Evolutionary conservation across 2,888 invertebrate genomes (phyloP).

Genomic region (Rambutsinella grinnellia): DNA sequence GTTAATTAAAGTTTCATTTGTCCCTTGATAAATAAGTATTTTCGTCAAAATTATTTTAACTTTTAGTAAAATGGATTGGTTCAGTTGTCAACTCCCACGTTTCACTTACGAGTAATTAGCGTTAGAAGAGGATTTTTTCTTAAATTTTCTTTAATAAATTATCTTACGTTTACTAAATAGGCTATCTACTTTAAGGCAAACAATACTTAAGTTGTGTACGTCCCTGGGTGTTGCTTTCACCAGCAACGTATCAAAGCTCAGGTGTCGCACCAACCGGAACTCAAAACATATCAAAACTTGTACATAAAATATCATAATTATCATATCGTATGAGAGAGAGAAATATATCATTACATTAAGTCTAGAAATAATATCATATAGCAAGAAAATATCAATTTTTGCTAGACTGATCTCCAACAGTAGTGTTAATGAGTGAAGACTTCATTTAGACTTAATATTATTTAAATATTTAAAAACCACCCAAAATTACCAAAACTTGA

Average conservation of each 20-base stretch:
- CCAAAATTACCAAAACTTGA: neutral
- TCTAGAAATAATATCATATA: too few relatives aligned
- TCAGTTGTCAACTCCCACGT: too few relatives aligned
- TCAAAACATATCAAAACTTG: conserved; percentile 60
- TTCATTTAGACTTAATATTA: too few relatives aligned
- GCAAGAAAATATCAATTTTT: neutral
- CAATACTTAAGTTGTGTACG: conserved; percentile 50
- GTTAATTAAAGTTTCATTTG: neutral
- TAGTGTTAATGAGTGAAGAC: too few relatives aligned
- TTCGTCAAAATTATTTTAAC: too few relatives aligned
- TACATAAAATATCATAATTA: conserved; percentile 42
- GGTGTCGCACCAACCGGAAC: conserved; percentile 56
- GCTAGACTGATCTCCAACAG: conserved; percentile 7
- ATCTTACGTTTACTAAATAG: conserved; percentile 2
- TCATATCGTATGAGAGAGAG: conserved; percentile 1
- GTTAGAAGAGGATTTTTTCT: neutral
- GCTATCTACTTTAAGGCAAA: conserved; percentile 31
- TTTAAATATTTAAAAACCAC: too few relatives aligned
- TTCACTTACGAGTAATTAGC: too few relatives aligned
- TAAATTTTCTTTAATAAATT: too few relatives aligned
- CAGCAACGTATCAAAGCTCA: conserved; percentile 34
- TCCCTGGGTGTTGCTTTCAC: conserved; percentile 28
- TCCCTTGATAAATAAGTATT: too few relatives aligned
- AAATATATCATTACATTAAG: neutral
- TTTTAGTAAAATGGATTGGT: too few relatives aligned